These are phyloP conservation scores for Bimastos eiseni DNA, from an alignment of 2,888 invertebrate species.

Conservation along the genomic window DNA sequence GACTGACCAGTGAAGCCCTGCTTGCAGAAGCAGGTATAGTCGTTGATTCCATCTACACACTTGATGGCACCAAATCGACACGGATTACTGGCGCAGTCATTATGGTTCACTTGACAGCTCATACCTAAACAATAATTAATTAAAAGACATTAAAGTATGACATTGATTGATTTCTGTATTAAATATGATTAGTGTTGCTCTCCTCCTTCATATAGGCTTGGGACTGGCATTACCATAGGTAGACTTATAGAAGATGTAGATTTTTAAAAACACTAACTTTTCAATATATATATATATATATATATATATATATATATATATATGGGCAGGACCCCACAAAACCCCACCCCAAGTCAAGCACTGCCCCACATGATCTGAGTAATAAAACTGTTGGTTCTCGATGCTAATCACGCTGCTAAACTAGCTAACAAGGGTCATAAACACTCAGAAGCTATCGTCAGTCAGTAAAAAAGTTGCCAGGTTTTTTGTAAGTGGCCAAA, in stretches of 20 bases:
- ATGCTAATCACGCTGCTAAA: too few relatives aligned
- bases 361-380: too few relatives aligned
- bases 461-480: too few relatives aligned
- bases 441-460: not conserved
- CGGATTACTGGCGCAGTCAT: constrained; percentile 39
- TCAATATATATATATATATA: too few relatives aligned
- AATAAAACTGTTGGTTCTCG: too few relatives aligned
- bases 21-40: constrained; percentile 52
- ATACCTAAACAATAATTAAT: not conserved
- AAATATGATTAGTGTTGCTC: too few relatives aligned
- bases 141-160: not conserved
- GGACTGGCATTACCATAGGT: too few relatives aligned
- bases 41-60: constrained; percentile 63
- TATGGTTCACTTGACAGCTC: constrained; percentile 37
- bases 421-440: not conserved
- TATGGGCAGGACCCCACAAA: too few relatives aligned
- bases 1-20: constrained; percentile 57
- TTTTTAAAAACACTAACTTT: not conserved
- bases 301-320: too few relatives aligned
- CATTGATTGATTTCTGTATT: too few relatives aligned
- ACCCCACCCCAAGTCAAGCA: too few relatives aligned
- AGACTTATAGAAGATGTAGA: not conserved
- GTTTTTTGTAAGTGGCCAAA: not conserved
- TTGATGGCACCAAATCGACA: constrained; percentile 58
- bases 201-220: too few relatives aligned